Evolutionary conservation across 2,888 invertebrate genomes (phyloP).

Genomic region (Ptychoptera albimana): DNA sequence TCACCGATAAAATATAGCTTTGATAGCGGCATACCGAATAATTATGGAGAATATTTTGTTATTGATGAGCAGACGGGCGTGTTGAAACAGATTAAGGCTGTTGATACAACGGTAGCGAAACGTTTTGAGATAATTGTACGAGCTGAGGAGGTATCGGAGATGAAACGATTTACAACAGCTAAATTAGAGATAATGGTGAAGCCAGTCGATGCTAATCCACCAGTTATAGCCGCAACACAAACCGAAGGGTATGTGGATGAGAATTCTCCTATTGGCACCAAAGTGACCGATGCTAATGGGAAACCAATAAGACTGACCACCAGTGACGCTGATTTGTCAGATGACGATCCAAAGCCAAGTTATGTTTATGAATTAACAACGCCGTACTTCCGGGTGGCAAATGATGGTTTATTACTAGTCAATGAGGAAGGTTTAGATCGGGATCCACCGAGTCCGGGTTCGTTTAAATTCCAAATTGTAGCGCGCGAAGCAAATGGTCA

Average conservation of each 20-base stretch:
- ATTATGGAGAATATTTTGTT: constrained; percentile 64
- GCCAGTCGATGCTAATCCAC: constrained; percentile 75
- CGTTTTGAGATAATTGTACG: constrained; percentile 68
- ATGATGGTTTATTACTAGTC: constrained; percentile 55
- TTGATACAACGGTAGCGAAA: constrained; percentile 64
- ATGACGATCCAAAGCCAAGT: constrained; percentile 59
- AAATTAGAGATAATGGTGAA: constrained; percentile 67
- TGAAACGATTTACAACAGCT: constrained; percentile 65
- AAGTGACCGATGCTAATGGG: constrained; percentile 48
- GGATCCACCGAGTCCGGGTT: constrained; percentile 71
- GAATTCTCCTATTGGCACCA: constrained; percentile 72
- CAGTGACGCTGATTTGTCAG: constrained; percentile 70
- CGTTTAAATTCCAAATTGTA: constrained; percentile 76
- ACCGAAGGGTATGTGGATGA: constrained; percentile 69
- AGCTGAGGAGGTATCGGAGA: constrained; percentile 71
- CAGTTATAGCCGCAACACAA: constrained; percentile 53
- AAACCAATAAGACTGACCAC: constrained; percentile 58
- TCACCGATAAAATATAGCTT: constrained; percentile 70
- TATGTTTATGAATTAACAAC: constrained; percentile 77
- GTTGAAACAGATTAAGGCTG: constrained; percentile 62
- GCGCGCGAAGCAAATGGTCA: constrained; percentile 63
- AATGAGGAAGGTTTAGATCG: constrained; percentile 72
- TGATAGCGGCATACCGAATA: constrained; percentile 60
- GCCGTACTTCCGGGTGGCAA: constrained; percentile 62
- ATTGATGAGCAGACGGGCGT: constrained; percentile 68